phyloP scores from a whole-genome alignment of 2,888 invertebrate genomes.

The Caenorhabditis uteleia region DNA sequence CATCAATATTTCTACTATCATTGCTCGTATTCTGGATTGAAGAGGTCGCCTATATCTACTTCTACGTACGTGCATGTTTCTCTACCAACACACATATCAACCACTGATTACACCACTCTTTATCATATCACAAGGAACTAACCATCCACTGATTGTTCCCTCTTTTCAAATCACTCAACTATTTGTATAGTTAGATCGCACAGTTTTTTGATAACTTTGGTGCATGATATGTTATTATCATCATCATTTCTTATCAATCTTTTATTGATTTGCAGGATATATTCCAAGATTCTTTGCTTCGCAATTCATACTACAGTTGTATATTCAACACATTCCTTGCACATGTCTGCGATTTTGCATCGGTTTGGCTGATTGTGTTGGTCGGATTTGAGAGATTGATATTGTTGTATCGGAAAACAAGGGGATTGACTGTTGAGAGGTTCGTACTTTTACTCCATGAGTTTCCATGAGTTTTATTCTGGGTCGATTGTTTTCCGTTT shows the following conservation, averaged over 20 bases:
- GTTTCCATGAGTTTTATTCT: too few relatives aligned
- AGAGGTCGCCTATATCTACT: constrained; percentile 56
- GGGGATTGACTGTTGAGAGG: constrained; percentile 51
- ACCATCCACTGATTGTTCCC: too few relatives aligned
- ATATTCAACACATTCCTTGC: constrained; percentile 56
- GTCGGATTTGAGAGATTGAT: constrained; percentile 62
- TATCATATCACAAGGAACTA: too few relatives aligned
- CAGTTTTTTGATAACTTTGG: too few relatives aligned
- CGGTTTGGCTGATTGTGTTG: constrained; percentile 65
- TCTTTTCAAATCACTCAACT: too few relatives aligned
- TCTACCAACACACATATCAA: background rate
- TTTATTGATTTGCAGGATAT: constrained; percentile 37
- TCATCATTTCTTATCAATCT: too few relatives aligned
- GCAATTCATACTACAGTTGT: constrained; percentile 44
- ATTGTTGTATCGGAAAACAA: constrained; percentile 49
- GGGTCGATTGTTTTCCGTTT: too few relatives aligned
- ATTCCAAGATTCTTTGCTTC: constrained; percentile 34
- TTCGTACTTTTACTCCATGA: constrained; percentile 2
- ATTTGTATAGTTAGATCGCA: too few relatives aligned
- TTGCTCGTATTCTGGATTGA: constrained; percentile 65
- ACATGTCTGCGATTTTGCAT: constrained; percentile 64
- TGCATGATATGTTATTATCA: too few relatives aligned
- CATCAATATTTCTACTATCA: constrained; percentile 60
- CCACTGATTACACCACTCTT: background rate
- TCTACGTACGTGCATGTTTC: constrained; percentile 42